Base-by-base conservation (phyloP, 2,797 vertebrate genomes). In the Enteromius treurensis region DNA sequence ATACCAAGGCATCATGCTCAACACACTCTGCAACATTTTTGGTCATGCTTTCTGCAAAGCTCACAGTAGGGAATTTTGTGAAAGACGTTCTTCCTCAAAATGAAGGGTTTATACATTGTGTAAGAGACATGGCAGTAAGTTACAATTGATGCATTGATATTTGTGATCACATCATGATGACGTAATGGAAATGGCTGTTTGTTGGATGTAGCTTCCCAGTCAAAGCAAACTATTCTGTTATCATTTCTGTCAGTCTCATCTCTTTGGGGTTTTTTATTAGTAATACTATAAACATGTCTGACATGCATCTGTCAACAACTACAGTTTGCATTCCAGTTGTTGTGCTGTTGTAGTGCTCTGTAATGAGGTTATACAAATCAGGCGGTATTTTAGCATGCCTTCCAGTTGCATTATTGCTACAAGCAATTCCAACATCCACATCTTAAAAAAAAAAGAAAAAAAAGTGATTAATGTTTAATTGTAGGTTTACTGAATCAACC, bases 341-440 rank as follows among this genome's bases (percentile, higher is more conserved):
- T 55, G 10, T 60, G 13, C 23, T 60, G 23, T 23, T 69, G 3
- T 23, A 17, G 23, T 49, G 4, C 70, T 37, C 60, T 11, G n/a
- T 74, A 65, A 65, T 70, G 23, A 2, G n/a, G 13, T 21, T 78
- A 74, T 69, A 60, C 67, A 86, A 65, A 81, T 83, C 23, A 69
- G 40, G 55, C 67, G 23, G 49, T 69, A 32, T 74, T 78, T 42
- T 49, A 51, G 29, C 45, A 67, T 78, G 74, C 68, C 32, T 68
- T 74, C 26, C 29, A 37, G 60, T 40, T 64, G 58, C 64, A 29
- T 74, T 17, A 21, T 77, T 60, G 40, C 68, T 58, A 47, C 10
- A 29, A 80, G 9, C 26, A 37, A 75, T 42, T 76, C 8, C 10
- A 14, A 23, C 14, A 1, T 29, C 14, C 1, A 29, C 23, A 29